These are phyloP conservation scores for Pygocentrus nattereri DNA, from an alignment of 2,797 vertebrate genomes.

Conservation along the genomic window DNA sequence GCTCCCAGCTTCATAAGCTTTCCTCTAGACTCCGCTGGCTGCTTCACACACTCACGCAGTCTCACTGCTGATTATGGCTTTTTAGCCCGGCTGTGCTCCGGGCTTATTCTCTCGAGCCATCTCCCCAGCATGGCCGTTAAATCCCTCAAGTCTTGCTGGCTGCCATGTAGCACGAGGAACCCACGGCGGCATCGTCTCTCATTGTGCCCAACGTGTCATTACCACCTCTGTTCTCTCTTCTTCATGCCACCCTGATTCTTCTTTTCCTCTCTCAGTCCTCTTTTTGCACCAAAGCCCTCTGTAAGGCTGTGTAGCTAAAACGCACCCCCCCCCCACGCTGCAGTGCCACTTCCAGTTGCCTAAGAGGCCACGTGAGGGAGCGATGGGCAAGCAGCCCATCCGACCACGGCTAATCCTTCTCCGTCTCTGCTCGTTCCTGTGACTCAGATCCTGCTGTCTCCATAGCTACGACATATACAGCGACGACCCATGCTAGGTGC, in stretches of 20 bases:
- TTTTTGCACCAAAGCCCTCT: conserved; percentile 10
- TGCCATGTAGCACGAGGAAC: conserved; percentile 40
- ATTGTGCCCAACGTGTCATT: conserved; percentile 40
- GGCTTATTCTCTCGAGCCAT: conserved; percentile 42
- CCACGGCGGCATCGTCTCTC: conserved; percentile 31
- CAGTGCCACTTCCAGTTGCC: conserved; percentile 7
- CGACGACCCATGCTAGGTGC: conserved; percentile 42
- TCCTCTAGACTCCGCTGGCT: conserved; percentile 23
- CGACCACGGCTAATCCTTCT: conserved; percentile 61
- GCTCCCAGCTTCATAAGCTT: conserved; percentile 38
- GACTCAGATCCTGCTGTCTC: conserved; percentile 68
- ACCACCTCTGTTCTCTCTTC: conserved; percentile 18
- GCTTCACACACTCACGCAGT: conserved; percentile 14
- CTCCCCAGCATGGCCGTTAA: conserved; percentile 29
- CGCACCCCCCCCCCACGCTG: background rate
- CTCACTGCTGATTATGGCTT: conserved; percentile 43
- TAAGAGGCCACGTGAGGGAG: background rate
- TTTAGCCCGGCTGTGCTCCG: conserved; percentile 40
- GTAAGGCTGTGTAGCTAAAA: background rate
- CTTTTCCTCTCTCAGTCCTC: conserved; percentile 1
- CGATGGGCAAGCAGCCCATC: conserved; percentile 38
- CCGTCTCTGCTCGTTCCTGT: conserved; percentile 60
- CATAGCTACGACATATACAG: conserved; percentile 72
- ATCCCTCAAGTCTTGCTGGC: conserved; percentile 48
- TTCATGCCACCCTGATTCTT: conserved; percentile 12